A percentile compares a stretch with the other conserved stretches of the same genome.
Conservation (phyloP, 2,113 vertebrate genomes). For the Lonchura striata region DNA sequence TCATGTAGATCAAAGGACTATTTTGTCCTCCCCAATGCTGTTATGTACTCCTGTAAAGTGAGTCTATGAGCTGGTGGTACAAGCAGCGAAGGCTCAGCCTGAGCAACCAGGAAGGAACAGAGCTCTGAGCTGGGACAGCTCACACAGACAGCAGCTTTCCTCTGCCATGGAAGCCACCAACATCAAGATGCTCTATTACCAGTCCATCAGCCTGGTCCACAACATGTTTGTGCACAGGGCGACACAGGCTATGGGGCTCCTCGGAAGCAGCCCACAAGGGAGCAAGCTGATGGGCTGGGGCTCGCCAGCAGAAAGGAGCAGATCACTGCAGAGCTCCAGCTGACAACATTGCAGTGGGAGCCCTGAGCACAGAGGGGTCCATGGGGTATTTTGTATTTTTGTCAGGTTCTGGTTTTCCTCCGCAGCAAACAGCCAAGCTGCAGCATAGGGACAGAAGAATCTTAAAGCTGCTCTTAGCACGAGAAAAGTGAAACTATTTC, state of each 20-base stretch:
- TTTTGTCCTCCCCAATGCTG: background rate
- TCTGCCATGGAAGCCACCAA: background rate
- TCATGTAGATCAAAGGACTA: background rate
- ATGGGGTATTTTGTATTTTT: background rate
- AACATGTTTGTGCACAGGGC: background rate
- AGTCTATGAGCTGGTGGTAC: background rate
- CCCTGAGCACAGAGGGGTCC: background rate
- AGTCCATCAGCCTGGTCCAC: background rate
- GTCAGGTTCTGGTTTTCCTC: background rate
- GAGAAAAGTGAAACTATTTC: background rate
- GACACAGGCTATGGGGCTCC: background rate
- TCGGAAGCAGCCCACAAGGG: background rate
- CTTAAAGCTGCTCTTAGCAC: background rate
- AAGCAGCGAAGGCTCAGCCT: background rate
- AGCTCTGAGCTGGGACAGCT: background rate
- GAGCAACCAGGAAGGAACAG: rapidly evolving
- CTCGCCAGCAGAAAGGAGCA: background rate
- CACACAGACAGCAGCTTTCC: background rate
- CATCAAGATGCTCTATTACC: background rate
- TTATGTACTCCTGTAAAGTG: background rate
- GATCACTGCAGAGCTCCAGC: background rate
- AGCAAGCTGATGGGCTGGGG: background rate
- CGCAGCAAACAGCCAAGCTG: background rate
- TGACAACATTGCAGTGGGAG: rapidly evolving
- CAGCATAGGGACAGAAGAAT: background rate